These are phyloP conservation scores for Astropecten irregularis DNA, from an alignment of 53 echinoderm and acorn worm genomes.

Conservation along the genomic window DNA sequence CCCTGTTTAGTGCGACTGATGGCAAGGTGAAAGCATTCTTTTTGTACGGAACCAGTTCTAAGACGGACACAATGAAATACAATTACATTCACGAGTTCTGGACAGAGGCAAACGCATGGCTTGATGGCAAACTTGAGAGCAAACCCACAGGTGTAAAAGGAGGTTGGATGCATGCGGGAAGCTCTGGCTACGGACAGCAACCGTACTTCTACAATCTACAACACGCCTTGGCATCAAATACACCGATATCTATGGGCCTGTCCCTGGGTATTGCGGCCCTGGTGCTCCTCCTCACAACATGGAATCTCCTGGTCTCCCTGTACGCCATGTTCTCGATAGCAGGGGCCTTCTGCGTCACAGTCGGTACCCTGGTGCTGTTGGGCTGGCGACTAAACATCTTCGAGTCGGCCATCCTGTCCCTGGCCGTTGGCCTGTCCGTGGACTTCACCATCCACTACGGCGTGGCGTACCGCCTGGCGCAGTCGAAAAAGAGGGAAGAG, in stretches of 20 bases:
- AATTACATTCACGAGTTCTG: conserved; percentile 64
- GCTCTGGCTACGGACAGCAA: conserved; percentile 29
- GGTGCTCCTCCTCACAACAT: conserved; percentile 76
- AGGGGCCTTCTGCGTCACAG: conserved; percentile 77
- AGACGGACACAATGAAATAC: conserved; percentile 47
- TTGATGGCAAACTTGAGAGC: conserved; percentile 14
- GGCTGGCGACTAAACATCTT: conserved; percentile 91
- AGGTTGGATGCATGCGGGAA: conserved; percentile 76
- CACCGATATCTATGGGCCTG: conserved; percentile 67
- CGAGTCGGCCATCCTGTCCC: conserved; percentile 79
- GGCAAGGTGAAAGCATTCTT: conserved; percentile 29
- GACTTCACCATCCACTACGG: conserved; percentile 96
- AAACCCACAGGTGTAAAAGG: conserved; percentile 39
- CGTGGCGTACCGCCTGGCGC: conserved; percentile 85
- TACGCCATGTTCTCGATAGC: conserved; percentile 84
- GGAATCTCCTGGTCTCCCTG: conserved; percentile 76
- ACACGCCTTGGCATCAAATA: conserved; percentile 63
- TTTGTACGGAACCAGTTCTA: conserved; percentile 47
- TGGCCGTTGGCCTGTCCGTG: conserved; percentile 87
- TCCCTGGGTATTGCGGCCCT: conserved; percentile 74
- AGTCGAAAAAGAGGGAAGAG: conserved; percentile 31
- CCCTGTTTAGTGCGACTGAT: conserved; percentile 8
- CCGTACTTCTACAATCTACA: conserved; percentile 82
- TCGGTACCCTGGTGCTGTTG: conserved; percentile 78
- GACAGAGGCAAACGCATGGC: conserved; percentile 61